phyloP scores from a whole-genome alignment of 2,113 vertebrate species.

The Chamaea fasciata region DNA sequence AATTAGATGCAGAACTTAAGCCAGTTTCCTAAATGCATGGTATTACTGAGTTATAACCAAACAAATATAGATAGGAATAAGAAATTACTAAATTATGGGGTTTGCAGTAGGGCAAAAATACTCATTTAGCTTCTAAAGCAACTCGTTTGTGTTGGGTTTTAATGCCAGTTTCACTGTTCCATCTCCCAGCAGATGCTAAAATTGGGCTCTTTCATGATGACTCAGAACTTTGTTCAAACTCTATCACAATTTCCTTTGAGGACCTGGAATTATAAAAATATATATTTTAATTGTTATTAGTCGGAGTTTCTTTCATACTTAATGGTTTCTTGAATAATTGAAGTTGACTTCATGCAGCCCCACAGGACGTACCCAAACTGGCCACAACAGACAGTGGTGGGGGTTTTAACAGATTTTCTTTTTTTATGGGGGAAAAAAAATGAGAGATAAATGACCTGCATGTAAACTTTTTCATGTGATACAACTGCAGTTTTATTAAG shows the following conservation, averaged over 20 bases:
- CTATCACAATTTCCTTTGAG: constrained; percentile 47
- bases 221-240: constrained; percentile 58
- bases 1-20: constrained; percentile 24
- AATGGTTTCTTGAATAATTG: constrained; percentile 40
- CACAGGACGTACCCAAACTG: background rate
- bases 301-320: constrained; percentile 66
- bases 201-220: constrained; percentile 25
- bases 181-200: constrained; percentile 32
- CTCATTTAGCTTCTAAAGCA: background rate
- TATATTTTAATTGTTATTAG: constrained; percentile 72
- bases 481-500: constrained; percentile 69
- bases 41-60: background rate
- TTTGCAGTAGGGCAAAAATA: background rate
- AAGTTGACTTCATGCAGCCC: constrained; percentile 21
- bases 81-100: background rate
- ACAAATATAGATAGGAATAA: background rate
- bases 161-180: constrained; percentile 56
- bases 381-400: background rate
- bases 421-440: constrained; percentile 11
- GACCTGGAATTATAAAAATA: constrained; percentile 70
- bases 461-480: constrained; percentile 74
- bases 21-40: constrained; percentile 7
- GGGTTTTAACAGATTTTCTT: constrained; percentile 53
- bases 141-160: constrained; percentile 43
- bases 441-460: constrained; percentile 47